Evolutionary conservation across 2,888 invertebrate genomes (phyloP).

Genomic region (Drosophila koepferae): DNA sequence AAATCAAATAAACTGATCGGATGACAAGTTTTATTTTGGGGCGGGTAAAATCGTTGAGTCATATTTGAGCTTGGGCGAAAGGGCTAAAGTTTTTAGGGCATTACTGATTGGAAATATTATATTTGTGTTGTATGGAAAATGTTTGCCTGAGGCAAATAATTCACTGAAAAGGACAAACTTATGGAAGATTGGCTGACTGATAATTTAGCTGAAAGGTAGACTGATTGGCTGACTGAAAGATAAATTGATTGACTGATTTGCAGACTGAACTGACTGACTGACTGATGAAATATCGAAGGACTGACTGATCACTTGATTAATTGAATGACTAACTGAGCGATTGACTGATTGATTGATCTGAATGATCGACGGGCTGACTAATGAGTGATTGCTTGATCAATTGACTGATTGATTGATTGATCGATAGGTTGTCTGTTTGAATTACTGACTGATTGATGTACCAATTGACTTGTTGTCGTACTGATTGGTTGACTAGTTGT

Average conservation of each 20-base stretch:
- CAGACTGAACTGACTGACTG: neutral
- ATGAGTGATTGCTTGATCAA: neutral
- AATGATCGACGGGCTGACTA: neutral
- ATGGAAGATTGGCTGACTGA: neutral
- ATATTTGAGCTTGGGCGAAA: neutral
- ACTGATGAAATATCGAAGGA: neutral
- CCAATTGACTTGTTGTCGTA: neutral
- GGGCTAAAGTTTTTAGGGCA: neutral
- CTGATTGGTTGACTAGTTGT: neutral
- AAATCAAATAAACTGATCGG: conserved; percentile 15
- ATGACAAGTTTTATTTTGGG: conserved; percentile 12
- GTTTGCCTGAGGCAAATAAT: neutral
- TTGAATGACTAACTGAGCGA: neutral
- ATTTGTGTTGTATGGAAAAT: neutral
- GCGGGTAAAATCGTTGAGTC: conserved; percentile 20
- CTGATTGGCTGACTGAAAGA: neutral
- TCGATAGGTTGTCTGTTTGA: neutral
- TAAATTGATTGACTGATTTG: neutral
- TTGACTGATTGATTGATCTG: neutral
- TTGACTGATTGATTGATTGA: neutral
- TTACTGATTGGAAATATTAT: neutral
- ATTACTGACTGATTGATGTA: neutral
- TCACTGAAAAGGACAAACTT: neutral
- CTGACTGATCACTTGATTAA: neutral
- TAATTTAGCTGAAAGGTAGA: neutral